Evolutionary conservation across 64 coral and sea anemone genomes (phyloP).

Genomic region (Platygyra sinensis): DNA sequence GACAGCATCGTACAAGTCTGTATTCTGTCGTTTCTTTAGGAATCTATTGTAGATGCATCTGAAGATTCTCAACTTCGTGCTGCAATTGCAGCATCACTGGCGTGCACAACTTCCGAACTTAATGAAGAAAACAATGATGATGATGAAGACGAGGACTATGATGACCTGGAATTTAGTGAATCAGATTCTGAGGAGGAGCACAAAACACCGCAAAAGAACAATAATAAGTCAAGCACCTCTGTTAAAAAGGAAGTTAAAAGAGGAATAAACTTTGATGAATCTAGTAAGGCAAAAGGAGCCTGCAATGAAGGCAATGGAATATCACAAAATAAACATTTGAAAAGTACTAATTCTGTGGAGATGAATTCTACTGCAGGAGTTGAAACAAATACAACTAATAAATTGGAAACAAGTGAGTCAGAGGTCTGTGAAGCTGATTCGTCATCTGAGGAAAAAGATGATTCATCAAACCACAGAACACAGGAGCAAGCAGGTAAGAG

Average conservation of each 20-base stretch:
- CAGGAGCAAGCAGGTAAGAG: constrained; percentile 28
- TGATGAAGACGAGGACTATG: constrained; percentile 55
- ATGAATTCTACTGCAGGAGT: background rate
- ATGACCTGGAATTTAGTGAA: constrained; percentile 81
- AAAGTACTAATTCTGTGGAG: background rate
- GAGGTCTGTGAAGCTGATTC: constrained; percentile 1
- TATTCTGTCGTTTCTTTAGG: constrained; percentile 27
- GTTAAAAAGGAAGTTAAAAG: constrained; percentile 6
- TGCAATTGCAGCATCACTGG: constrained; percentile 90
- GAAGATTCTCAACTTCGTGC: constrained; percentile 97
- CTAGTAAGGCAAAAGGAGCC: background rate
- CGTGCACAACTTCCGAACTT: constrained; percentile 58
- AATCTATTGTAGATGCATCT: constrained; percentile 95
- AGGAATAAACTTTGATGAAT: constrained; percentile 26
- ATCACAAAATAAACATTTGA: constrained; percentile 5
- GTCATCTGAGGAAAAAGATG: background rate
- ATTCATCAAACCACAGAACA: constrained; percentile 6
- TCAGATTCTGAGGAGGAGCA: constrained; percentile 73
- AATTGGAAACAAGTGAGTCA: background rate
- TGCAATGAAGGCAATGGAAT: background rate
- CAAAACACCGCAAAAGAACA: constrained; percentile 46
- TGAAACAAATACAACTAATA: background rate
- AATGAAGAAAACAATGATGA: constrained; percentile 49
- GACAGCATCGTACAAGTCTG: background rate
- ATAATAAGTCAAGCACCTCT: background rate